Percentiles rank a stretch among this genome's conserved stretches.
Conservation (phyloP, 2,888 invertebrate genomes). For the Leistus spinibarbis region DNA sequence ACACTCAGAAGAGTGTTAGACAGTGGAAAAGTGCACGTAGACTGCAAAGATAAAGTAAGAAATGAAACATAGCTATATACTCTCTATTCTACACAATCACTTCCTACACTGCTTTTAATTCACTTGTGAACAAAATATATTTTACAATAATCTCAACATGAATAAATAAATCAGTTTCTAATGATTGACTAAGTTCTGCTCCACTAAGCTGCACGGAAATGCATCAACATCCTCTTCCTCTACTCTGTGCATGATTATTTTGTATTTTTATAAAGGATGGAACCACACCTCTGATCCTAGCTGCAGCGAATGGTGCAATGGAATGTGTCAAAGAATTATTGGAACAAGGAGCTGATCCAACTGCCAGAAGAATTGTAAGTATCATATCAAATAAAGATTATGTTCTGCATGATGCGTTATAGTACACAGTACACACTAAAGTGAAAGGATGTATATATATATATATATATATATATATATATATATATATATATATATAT, state of each 20-base stretch:
- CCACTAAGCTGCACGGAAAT: background rate
- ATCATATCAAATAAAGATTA: background rate
- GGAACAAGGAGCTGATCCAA: constrained; percentile 90
- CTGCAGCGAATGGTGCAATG: constrained; percentile 88
- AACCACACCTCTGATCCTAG: constrained; percentile 90
- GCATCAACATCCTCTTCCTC: background rate
- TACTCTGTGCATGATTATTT: constrained; percentile 14
- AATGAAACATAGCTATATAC: background rate
- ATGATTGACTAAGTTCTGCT: too few relatives aligned
- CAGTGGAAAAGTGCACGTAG: constrained; percentile 93
- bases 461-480: too few relatives aligned
- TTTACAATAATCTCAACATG: background rate
- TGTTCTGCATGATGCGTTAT: background rate
- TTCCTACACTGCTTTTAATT: constrained; percentile 4
- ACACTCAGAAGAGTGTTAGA: constrained; percentile 80
- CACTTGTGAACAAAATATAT: background rate
- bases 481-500: too few relatives aligned
- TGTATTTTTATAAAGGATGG: constrained; percentile 74
- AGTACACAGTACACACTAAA: too few relatives aligned
- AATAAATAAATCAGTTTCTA: background rate
- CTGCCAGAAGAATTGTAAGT: constrained; percentile 77
- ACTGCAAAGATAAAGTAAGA: constrained; percentile 89
- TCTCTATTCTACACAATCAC: background rate
- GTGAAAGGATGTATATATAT: too few relatives aligned
- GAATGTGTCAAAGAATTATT: constrained; percentile 86